phyloP scores from a whole-genome alignment of 1,140 invertebrate species.

The Drosophila aff. region DNA sequence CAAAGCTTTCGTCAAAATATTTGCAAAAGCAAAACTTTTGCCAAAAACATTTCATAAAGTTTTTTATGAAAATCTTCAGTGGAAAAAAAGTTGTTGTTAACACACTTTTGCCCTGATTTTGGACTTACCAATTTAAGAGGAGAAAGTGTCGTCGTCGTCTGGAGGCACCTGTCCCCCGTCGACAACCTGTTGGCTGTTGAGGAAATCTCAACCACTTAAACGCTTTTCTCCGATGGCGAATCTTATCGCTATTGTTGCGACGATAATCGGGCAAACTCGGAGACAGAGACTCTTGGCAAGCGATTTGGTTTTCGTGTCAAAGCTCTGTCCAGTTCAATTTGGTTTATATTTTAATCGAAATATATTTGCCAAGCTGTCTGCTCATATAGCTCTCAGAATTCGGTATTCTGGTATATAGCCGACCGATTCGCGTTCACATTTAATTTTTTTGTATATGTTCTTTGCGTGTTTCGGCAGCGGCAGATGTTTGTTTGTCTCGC shows the following conservation, averaged over 20 bases:
- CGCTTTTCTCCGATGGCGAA: constrained; percentile 24
- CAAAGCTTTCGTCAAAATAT: constrained; percentile 15
- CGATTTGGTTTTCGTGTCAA: constrained; percentile 72
- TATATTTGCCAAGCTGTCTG: constrained; percentile 76
- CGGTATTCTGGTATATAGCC: constrained; percentile 38
- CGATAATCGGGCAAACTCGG: constrained; percentile 11
- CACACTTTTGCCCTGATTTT: not conserved
- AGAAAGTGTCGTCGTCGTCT: constrained; percentile 2
- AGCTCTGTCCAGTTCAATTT: constrained; percentile 76
- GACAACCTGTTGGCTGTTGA: constrained; percentile 65
- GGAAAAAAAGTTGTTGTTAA: not conserved
- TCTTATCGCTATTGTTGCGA: constrained; percentile 28
- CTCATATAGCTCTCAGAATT: constrained; percentile 41
- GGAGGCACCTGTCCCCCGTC: constrained; percentile 5
- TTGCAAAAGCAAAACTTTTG: constrained; percentile 8
- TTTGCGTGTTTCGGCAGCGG: constrained; percentile 9
- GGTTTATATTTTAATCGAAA: constrained; percentile 79
- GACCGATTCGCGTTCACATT: constrained; percentile 11
- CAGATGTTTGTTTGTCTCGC: constrained; percentile 51
- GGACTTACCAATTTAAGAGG: constrained; percentile 49
- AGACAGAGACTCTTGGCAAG: constrained; percentile 62
- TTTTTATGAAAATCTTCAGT: not conserved
- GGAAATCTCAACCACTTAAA: constrained; percentile 13
- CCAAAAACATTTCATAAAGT: constrained; percentile 16
- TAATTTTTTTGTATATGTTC: constrained; percentile 22